These are phyloP conservation scores for Speoplatyrhinus poulsoni DNA, from an alignment of 2,113 vertebrate genomes.

Conservation along the genomic window DNA sequence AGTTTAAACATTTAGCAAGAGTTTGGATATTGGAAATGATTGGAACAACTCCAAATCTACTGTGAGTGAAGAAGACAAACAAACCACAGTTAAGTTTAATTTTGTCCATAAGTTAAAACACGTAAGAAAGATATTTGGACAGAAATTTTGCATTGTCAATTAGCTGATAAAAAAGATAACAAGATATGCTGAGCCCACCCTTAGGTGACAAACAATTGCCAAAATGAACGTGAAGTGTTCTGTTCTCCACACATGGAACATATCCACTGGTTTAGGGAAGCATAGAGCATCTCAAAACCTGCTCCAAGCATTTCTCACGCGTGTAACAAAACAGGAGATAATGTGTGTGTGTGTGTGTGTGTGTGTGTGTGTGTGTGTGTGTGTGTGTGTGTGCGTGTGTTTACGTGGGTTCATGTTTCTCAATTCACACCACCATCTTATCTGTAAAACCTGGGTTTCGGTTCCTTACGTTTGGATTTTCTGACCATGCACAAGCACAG, in stretches of 20 bases:
- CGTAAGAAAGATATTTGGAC: background rate
- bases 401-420: background rate
- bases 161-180: background rate
- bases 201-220: background rate
- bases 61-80: slow-evolving; percentile 6
- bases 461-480: background rate
- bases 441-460: background rate
- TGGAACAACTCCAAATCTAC: background rate
- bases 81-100: background rate
- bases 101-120: too few relatives aligned
- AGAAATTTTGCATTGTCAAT: background rate
- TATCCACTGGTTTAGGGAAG: slow-evolving; percentile 27
- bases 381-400: background rate
- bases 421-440: background rate
- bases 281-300: slow-evolving; percentile 15
- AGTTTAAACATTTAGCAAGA: slow-evolving; percentile 15
- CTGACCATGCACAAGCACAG: background rate
- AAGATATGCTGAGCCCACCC: too few relatives aligned
- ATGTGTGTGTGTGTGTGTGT: background rate
- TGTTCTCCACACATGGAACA: background rate
- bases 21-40: slow-evolving; percentile 16
- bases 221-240: background rate
- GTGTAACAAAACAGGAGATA: background rate
- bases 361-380: background rate
- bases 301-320: background rate